These are phyloP conservation scores for Darevskia mixta DNA, from an alignment of 2,797 vertebrate species.

Conservation along the genomic window DNA sequence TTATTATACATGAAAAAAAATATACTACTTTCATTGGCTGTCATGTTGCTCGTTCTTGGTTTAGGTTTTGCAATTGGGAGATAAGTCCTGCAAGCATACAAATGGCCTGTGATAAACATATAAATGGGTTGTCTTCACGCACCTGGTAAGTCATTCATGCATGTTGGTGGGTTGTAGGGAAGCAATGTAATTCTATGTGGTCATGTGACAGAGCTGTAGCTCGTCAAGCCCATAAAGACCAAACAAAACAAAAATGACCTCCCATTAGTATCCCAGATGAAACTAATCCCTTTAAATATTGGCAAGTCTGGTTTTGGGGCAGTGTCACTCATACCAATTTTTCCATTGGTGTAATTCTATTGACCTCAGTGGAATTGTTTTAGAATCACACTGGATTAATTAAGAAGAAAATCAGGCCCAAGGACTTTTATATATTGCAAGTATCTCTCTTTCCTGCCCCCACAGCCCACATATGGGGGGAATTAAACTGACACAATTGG, in stretches of 20 bases:
- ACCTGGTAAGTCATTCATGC: not conserved
- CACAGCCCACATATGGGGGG: not conserved
- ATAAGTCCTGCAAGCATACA: not conserved
- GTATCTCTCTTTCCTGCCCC: not conserved
- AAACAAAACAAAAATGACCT: slow-evolving; percentile 30
- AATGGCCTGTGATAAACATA: not conserved
- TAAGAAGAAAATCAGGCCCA: not conserved
- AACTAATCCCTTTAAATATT: not conserved
- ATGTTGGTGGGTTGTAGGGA: not conserved
- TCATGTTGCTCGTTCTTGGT: too few relatives aligned
- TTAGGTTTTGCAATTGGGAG: not conserved
- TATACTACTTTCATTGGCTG: too few relatives aligned
- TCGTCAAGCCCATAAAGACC: slow-evolving; percentile 29
- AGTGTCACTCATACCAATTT: not conserved
- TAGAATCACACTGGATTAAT: not conserved
- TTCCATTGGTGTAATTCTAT: slow-evolving; percentile 16
- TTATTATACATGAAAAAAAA: too few relatives aligned
- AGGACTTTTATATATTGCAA: not conserved
- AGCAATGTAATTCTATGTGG: not conserved
- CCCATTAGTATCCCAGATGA: slow-evolving; percentile 35
- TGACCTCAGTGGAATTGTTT: slow-evolving; percentile 41
- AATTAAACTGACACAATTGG: slow-evolving; percentile 26
- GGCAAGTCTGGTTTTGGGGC: not conserved
- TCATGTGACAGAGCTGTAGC: not conserved
- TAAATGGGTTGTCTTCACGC: not conserved